Percentiles rank a stretch among this genome's conserved stretches.
Conservation (phyloP, 2,113 vertebrate species). For the Ptyas mucosa region DNA sequence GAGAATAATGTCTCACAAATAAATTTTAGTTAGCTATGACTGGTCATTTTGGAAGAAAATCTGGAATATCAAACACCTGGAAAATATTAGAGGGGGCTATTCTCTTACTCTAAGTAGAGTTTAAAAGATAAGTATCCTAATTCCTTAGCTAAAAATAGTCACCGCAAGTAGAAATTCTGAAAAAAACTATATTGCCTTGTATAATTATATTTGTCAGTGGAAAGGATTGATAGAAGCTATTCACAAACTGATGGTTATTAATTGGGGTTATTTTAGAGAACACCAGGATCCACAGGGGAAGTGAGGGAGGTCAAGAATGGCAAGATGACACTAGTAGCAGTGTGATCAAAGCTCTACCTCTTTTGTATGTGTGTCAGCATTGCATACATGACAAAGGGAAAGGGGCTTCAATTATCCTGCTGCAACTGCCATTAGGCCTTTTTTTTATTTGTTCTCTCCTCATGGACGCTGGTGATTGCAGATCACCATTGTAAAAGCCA, state of each 20-base stretch:
- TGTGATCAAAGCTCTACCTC: background rate
- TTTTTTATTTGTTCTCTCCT: background rate
- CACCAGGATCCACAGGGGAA: background rate
- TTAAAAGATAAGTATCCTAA: background rate
- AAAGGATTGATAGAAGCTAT: background rate
- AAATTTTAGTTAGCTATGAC: background rate
- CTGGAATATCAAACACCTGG: background rate
- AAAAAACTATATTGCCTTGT: background rate
- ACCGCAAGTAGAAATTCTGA: background rate
- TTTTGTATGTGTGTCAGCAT: background rate
- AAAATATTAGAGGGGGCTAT: background rate
- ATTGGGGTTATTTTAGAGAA: background rate
- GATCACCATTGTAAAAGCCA: background rate
- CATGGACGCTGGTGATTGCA: background rate
- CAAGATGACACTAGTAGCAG: background rate
- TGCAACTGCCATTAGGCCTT: background rate
- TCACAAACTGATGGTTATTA: background rate
- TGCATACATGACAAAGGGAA: background rate
- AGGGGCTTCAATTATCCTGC: background rate
- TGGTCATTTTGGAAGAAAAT: background rate
- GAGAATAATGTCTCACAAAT: background rate
- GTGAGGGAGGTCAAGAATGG: background rate
- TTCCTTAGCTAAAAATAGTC: background rate
- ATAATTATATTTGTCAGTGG: background rate
- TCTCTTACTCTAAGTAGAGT: background rate